A percentile compares a stretch with the other conserved stretches of the same genome.
Evolutionary conservation across 2,888 invertebrate species (phyloP).

Genomic region (Sycophila texana): DNA sequence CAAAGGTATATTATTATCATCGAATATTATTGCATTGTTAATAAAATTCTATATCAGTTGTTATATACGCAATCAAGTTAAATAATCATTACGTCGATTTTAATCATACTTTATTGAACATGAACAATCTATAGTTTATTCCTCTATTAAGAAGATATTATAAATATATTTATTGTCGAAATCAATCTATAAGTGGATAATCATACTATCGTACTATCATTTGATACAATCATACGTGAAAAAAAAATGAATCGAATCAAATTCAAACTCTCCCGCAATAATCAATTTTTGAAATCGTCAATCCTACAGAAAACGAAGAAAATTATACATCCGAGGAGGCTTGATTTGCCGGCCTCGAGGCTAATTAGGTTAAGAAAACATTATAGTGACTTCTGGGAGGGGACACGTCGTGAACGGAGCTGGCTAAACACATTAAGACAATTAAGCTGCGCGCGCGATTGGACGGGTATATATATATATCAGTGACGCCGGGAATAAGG

Average conservation of each 20-base stretch:
- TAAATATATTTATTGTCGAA: background rate
- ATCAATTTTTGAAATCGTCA: slow-evolving; percentile 28
- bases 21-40: slow-evolving; percentile 10
- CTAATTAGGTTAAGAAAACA: slow-evolving; percentile 37
- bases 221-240: background rate
- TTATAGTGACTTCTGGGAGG: slow-evolving; percentile 38
- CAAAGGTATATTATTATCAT: background rate
- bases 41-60: slow-evolving; percentile 19
- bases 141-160: background rate
- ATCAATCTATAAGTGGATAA: slow-evolving; percentile 16
- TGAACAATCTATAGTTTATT: background rate
- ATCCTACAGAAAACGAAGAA: background rate
- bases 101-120: background rate
- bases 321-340: too few species aligned
- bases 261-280: slow-evolving; percentile 15
- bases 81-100: background rate
- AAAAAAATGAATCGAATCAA: background rate
- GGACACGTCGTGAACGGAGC: slow-evolving; percentile 46
- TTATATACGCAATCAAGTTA: background rate
- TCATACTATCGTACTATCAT: background rate
- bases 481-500: background rate
- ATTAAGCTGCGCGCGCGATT: slow-evolving; percentile 4
- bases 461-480: background rate
- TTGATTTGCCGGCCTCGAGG: too few species aligned
- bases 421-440: slow-evolving; percentile 36